Conservation (phyloP, 1,140 invertebrate genomes). For the Nomia melanderi region DNA sequence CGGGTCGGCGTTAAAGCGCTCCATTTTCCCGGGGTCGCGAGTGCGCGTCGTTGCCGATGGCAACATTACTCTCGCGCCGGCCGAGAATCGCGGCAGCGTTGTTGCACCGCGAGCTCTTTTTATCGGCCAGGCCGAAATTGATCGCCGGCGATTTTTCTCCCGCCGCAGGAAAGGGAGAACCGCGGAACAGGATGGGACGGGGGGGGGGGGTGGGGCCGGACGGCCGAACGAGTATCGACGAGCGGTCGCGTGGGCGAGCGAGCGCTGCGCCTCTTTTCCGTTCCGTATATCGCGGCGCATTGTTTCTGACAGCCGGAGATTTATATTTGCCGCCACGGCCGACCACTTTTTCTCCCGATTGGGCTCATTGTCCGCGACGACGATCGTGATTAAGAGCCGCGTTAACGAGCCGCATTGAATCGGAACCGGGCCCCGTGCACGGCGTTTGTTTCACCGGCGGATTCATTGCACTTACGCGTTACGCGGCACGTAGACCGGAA, state of each 20-base stretch:
- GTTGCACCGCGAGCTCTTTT: background rate
- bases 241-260: conserved; percentile 73
- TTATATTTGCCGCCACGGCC: conserved; percentile 69
- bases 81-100: background rate
- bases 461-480: conserved; percentile 59
- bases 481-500: conserved; percentile 54
- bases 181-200: background rate
- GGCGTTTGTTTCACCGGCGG: conserved; percentile 51
- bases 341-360: conserved; percentile 72
- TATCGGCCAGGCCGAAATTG: background rate
- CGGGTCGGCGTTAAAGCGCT: background rate
- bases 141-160: background rate
- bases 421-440: background rate
- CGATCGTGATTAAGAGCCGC: conserved; percentile 74
- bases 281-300: conserved; percentile 62
- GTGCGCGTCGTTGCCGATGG: background rate
- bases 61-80: background rate
- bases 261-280: conserved; percentile 62
- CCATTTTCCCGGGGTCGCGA: background rate
- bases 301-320: conserved; percentile 75
- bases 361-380: conserved; percentile 70
- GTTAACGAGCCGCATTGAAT: conserved; percentile 75
- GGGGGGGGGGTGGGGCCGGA: too few species aligned
- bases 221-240: conserved; percentile 49
- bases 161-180: background rate